Conservation (phyloP, 2,888 invertebrate species). For the Ectropis crepuscularia region DNA sequence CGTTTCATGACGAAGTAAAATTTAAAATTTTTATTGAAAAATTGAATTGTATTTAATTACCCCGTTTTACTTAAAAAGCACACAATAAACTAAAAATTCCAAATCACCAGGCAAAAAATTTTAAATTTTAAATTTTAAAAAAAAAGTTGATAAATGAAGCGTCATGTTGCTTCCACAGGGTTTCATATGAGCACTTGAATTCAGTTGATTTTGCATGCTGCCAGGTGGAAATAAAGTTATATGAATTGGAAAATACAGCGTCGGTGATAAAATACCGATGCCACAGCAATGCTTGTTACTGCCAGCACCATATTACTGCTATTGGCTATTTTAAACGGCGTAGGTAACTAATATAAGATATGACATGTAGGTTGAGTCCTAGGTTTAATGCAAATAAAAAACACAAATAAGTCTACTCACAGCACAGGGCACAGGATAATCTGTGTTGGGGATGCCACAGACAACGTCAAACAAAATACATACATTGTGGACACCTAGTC, state of each 20-base stretch:
- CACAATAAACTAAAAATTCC: slow-evolving; percentile 28
- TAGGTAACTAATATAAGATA: too few relatives aligned
- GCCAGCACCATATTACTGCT: slow-evolving; percentile 51
- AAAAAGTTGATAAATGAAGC: slow-evolving; percentile 44
- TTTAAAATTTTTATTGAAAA: slow-evolving; percentile 8
- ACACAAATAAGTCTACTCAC: too few relatives aligned
- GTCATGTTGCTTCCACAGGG: slow-evolving; percentile 43
- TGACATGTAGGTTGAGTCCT: too few relatives aligned
- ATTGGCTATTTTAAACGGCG: slow-evolving; percentile 15
- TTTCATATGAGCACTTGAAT: slow-evolving; percentile 42
- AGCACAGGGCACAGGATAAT: too few relatives aligned
- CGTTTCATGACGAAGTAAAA: slow-evolving; percentile 5
- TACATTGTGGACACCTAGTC: too few relatives aligned
- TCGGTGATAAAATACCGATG: slow-evolving; percentile 49
- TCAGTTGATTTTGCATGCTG: slow-evolving; percentile 49
- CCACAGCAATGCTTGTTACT: slow-evolving; percentile 46
- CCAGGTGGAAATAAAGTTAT: slow-evolving; percentile 55
- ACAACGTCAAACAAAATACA: too few relatives aligned
- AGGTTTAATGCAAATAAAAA: too few relatives aligned
- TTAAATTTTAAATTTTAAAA: too few relatives aligned
- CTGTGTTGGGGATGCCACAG: too few relatives aligned
- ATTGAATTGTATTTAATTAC: slow-evolving; percentile 24
- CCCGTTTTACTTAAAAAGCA: slow-evolving; percentile 4
- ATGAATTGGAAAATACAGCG: slow-evolving; percentile 56
- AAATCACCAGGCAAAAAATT: slow-evolving; percentile 30